phyloP scores from a whole-genome alignment of 2,888 invertebrate species.

The Bhutanitis thaidina region DNA sequence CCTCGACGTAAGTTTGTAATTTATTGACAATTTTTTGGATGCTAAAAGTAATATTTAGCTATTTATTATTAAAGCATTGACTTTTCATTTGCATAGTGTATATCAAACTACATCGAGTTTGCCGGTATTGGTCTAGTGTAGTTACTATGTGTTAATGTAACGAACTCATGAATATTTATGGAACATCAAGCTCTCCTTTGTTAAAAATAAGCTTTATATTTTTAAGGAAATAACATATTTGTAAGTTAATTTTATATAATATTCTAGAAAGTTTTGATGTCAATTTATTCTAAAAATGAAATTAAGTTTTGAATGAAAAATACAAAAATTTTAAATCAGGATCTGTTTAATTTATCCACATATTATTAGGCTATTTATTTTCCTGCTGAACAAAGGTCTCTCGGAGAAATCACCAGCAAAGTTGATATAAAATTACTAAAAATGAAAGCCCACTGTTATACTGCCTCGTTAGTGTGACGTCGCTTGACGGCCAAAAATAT shows the following conservation, averaged over 20 bases:
- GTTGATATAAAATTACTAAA: slow-evolving; percentile 14
- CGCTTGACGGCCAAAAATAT: slow-evolving; percentile 14
- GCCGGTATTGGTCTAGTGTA: slow-evolving; percentile 1
- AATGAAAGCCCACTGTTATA: slow-evolving; percentile 13
- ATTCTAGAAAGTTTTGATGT: too few species aligned
- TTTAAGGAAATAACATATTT: slow-evolving; percentile 1
- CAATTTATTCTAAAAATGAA: too few species aligned
- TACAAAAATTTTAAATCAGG: too few species aligned
- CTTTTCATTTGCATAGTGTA: slow-evolving; percentile 20
- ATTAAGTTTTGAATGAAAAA: too few species aligned
- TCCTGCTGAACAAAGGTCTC: too few species aligned
- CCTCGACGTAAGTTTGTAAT: too few species aligned
- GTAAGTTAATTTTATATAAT: too few species aligned
- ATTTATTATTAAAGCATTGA: slow-evolving; percentile 12
- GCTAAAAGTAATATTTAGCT: neutral
- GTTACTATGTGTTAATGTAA: slow-evolving; percentile 15
- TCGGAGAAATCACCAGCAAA: slow-evolving; percentile 5
- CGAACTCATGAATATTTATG: slow-evolving; percentile 16
- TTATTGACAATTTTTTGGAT: too few species aligned
- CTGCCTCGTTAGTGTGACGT: slow-evolving; percentile 16
- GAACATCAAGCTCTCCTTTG: slow-evolving; percentile 11
- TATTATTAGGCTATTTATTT: too few species aligned
- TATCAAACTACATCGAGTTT: slow-evolving; percentile 14
- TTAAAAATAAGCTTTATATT: slow-evolving; percentile 4
- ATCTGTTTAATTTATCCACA: too few species aligned